phyloP scores from a whole-genome alignment of 2,888 invertebrate genomes.

The Ephialtes manifestator region DNA sequence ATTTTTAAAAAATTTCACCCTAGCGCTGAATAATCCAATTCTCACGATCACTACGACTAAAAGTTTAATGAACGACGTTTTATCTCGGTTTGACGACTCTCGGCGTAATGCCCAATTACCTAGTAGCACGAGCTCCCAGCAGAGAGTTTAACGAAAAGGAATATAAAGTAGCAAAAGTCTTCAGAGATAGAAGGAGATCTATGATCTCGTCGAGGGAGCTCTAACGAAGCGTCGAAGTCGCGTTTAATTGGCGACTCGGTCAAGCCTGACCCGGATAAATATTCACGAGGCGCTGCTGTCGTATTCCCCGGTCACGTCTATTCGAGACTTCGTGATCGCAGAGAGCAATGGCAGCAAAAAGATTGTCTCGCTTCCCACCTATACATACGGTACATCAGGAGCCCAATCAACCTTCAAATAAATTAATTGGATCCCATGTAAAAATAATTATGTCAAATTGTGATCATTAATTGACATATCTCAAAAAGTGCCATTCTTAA shows the following conservation, averaged over 20 bases:
- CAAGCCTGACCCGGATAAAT: slow-evolving; percentile 75
- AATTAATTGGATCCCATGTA: slow-evolving; percentile 28
- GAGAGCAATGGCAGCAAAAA: not conserved
- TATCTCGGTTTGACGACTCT: slow-evolving; percentile 53
- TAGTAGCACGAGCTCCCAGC: slow-evolving; percentile 43
- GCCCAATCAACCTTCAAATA: slow-evolving; percentile 43
- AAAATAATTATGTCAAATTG: too few species aligned
- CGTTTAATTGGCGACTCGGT: slow-evolving; percentile 69
- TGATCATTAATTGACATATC: too few species aligned
- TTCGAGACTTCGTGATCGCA: slow-evolving; percentile 19
- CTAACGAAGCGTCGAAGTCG: slow-evolving; percentile 75
- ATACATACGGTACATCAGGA: not conserved
- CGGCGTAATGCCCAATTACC: slow-evolving; percentile 56
- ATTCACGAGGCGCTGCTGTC: slow-evolving; percentile 68
- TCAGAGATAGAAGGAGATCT: slow-evolving; percentile 37
- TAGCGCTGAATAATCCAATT: not conserved
- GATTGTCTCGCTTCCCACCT: slow-evolving; percentile 1
- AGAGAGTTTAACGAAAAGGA: slow-evolving; percentile 15
- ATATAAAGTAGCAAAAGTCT: slow-evolving; percentile 35
- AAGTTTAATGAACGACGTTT: slow-evolving; percentile 36
- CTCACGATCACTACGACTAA: not conserved
- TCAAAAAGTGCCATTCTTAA: too few species aligned
- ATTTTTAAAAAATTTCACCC: not conserved
- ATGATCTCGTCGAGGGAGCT: slow-evolving; percentile 13
- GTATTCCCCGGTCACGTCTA: not conserved